Percentiles rank a stretch among this genome's conserved stretches.
Evolutionary conservation across 2,113 vertebrate genomes (phyloP).

Genomic region (Scophthalmus maximus): DNA sequence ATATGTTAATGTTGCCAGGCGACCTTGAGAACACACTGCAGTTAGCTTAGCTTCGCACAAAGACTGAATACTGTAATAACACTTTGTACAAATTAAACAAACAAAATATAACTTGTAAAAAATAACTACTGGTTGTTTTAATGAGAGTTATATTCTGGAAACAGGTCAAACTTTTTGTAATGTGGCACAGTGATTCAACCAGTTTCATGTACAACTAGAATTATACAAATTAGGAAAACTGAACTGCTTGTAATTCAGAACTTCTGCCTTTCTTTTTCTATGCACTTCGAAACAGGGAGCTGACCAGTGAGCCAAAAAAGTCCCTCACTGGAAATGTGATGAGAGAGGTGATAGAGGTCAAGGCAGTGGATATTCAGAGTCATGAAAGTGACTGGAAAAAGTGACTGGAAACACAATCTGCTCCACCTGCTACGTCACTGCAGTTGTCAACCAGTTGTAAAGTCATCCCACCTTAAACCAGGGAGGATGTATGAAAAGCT

Average conservation of each 20-base stretch:
- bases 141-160: no score
- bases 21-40: background rate
- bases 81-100: no score
- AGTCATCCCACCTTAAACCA: conserved; percentile 4
- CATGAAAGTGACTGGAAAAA: conserved; percentile 36
- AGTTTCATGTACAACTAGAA: no score
- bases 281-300: no score
- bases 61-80: no score
- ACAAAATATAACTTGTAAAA: no score
- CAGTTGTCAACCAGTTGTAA: background rate
- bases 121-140: no score
- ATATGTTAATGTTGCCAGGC: conserved; percentile 1
- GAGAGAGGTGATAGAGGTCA: conserved; percentile 32
- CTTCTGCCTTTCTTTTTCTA: no score
- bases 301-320: background rate
- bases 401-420: conserved; percentile 34
- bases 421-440: background rate
- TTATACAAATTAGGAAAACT: background rate
- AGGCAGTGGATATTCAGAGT: conserved; percentile 36
- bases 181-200: no score
- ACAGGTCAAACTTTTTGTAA: no score
- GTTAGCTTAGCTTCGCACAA: no score
- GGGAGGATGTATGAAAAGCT: background rate
- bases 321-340: conserved; percentile 34
- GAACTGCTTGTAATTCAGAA: background rate